These are phyloP conservation scores for Eumaeus atala DNA, from an alignment of 1,140 invertebrate genomes.

Conservation along the genomic window DNA sequence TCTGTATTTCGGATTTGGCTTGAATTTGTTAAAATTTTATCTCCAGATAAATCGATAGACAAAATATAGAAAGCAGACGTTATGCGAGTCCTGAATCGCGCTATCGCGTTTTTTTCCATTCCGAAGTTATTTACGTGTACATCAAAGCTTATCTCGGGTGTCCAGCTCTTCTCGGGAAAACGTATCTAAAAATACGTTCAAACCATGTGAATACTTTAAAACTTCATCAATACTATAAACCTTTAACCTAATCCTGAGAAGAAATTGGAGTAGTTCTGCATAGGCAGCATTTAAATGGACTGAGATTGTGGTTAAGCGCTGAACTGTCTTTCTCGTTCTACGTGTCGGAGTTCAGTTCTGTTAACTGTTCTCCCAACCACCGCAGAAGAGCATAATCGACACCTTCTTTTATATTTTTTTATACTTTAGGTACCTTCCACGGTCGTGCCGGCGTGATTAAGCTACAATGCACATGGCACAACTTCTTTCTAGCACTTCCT, in stretches of 20 bases:
- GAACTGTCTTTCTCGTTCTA: conserved; percentile 29
- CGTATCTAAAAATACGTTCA: conserved; percentile 15
- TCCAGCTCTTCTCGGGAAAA: conserved; percentile 42
- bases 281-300: conserved; percentile 19
- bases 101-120: conserved; percentile 18
- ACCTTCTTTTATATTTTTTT: conserved; percentile 26
- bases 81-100: conserved; percentile 21
- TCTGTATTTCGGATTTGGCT: too few relatives aligned
- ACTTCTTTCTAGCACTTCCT: too few relatives aligned
- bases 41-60: too few relatives aligned
- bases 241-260: too few relatives aligned
- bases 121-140: background rate
- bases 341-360: conserved; percentile 38
- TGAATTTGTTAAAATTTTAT: too few relatives aligned
- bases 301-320: conserved; percentile 33
- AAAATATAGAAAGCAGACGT: too few relatives aligned
- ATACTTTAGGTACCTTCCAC: too few relatives aligned
- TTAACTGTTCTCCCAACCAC: conserved; percentile 45
- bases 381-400: conserved; percentile 45
- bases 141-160: conserved; percentile 23
- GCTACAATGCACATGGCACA: too few relatives aligned
- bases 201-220: conserved; percentile 22
- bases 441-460: too few relatives aligned
- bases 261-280: too few relatives aligned
- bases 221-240: too few relatives aligned